Evolutionary conservation across 2,888 invertebrate genomes (phyloP), one percentile per base, ranked within the genome.

Genomic region (Mycogona germanica): DNA sequence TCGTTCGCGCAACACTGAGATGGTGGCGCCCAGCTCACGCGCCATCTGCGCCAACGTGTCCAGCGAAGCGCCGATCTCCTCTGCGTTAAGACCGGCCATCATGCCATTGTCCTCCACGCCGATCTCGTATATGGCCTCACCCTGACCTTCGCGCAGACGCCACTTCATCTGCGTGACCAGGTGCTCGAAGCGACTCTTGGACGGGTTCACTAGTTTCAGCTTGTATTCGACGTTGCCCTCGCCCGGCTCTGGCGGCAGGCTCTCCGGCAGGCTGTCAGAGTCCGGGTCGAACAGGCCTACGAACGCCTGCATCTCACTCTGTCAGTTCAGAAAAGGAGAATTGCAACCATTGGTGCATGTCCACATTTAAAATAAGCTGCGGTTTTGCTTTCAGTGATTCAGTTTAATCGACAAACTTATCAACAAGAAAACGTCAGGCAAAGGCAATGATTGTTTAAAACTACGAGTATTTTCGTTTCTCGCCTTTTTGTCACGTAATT

Each of bases 161-260:
- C 97, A 98, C 74, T 98, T 98, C 79, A 98, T 80, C 81, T 82
- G 64, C 0, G 97, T 98, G 21, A 97, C 92, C 29, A 98, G 75
- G 72, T 97, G 97, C 70, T 98, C 92, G 65, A 93, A 84, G 57
- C 97, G 77, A 62, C 85, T 82, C 67, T 85, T 84, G 23, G 92
- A 86, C 0, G 95, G 89, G 69, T 86, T 87, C 6, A 96, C 85
- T 54, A 98, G 75, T 66, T 96, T 93, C 55, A 97, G 71, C 73
- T 97, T 96, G 70, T 96, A 96, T 71, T 96, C 96, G 29, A 96
- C 81, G 69, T 96, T 96, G 7, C 96, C 96, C 64, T 89, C 80
- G 67, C 93, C 84, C 0, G 92, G 88, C 68, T 93, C 92, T 0
- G 92, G 92, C 0, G 92, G 92, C 32, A 89, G 73, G 28, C 40